phyloP scores from a whole-genome alignment of 2,888 invertebrate species.

The Myathropa florea region DNA sequence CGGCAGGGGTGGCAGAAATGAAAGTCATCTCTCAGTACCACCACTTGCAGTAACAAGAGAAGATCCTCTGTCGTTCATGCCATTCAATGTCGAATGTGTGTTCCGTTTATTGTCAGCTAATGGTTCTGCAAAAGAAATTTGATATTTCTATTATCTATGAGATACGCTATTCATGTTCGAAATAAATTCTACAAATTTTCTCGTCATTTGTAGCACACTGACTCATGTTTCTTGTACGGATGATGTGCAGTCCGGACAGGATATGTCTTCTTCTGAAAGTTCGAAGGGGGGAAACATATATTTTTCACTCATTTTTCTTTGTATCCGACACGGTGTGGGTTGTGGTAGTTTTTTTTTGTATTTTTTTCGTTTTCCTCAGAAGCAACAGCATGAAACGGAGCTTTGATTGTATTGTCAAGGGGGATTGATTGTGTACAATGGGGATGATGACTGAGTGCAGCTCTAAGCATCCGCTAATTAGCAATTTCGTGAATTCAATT shows the following conservation, averaged over 20 bases:
- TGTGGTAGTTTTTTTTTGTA: background rate
- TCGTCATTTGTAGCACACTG: constrained; percentile 22
- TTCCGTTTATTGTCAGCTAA: constrained; percentile 70
- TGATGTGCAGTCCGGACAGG: constrained; percentile 16
- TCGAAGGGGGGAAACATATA: background rate
- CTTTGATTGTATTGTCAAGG: background rate
- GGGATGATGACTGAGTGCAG: background rate
- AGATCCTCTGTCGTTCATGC: constrained; percentile 65
- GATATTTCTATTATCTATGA: constrained; percentile 70
- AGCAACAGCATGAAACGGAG: background rate
- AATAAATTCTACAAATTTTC: constrained; percentile 65
- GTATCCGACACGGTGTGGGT: background rate
- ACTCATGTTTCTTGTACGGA: constrained; percentile 41
- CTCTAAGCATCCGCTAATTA: background rate
- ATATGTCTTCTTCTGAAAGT: background rate
- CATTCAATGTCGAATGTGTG: constrained; percentile 69
- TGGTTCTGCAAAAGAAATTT: constrained; percentile 67
- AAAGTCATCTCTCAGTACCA: background rate
- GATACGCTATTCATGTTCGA: constrained; percentile 60
- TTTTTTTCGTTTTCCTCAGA: background rate
- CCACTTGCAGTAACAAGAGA: constrained; percentile 43
- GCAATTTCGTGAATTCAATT: background rate
- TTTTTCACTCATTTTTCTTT: background rate
- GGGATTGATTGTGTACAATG: background rate
- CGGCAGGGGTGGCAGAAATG: background rate